Percentiles rank a stretch among this genome's conserved stretches.
Evolutionary conservation across 2,113 vertebrate genomes (phyloP).

Genomic region (Capreolus pygargus): DNA sequence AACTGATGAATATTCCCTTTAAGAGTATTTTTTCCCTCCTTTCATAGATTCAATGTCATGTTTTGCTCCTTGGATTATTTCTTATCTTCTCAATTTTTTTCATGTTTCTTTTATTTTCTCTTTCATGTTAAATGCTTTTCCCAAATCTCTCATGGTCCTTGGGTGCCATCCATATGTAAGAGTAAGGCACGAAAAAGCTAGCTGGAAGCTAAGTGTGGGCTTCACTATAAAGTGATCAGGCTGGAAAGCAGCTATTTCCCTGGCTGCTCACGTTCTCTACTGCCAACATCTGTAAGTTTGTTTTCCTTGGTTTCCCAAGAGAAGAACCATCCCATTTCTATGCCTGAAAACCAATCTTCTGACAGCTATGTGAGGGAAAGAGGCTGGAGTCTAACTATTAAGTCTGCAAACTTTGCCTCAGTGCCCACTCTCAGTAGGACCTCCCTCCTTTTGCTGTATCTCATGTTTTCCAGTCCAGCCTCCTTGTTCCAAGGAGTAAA

Average conservation of each 20-base stretch:
- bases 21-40: not conserved
- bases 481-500: not conserved
- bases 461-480: not conserved
- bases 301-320: not conserved
- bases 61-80: not conserved
- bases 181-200: not conserved
- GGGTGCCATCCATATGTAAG: not conserved
- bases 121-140: not conserved
- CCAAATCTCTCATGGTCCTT: not conserved
- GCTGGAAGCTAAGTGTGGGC: not conserved
- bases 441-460: not conserved
- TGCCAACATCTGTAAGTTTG: not conserved
- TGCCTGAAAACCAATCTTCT: not conserved
- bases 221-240: not conserved
- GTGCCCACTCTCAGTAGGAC: not conserved
- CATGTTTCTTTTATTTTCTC: not conserved
- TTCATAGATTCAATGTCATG: not conserved
- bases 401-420: not conserved
- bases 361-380: not conserved
- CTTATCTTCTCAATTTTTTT: not conserved
- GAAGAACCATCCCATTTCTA: not conserved
- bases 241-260: not conserved
- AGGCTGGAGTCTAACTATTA: not conserved
- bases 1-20: not conserved
- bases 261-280: not conserved